Conservation (phyloP, 1,140 invertebrate genomes). For the Cardiocondyla obscurior region DNA sequence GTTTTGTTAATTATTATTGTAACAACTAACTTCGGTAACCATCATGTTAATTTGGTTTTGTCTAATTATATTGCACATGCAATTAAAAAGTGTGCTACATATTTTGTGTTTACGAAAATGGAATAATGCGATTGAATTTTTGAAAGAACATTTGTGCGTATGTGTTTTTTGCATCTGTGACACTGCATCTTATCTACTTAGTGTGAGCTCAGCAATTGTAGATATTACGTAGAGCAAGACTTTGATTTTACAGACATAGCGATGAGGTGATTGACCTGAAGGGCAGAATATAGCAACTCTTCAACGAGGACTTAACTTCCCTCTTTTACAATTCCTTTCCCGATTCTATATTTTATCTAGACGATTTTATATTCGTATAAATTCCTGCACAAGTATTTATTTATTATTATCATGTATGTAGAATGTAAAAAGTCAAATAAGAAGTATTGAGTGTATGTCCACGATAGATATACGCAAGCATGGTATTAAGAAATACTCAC, state of each 20-base stretch:
- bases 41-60: background rate
- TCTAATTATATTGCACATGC: background rate
- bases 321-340: background rate
- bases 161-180: background rate
- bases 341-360: background rate
- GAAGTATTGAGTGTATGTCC: background rate
- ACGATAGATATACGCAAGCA: background rate
- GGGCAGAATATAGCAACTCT: constrained; percentile 75
- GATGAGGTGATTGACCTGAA: constrained; percentile 80
- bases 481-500: background rate
- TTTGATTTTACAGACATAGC: constrained; percentile 82
- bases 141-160: background rate
- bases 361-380: constrained; percentile 9
- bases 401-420: constrained; percentile 2
- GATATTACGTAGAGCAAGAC: constrained; percentile 74
- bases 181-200: background rate
- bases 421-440: background rate
- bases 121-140: background rate
- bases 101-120: background rate
- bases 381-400: constrained; percentile 12
- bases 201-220: constrained; percentile 10
- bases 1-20: constrained; percentile 5
- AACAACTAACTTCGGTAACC: background rate
- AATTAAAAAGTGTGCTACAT: background rate
- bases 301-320: constrained; percentile 34